Percentiles rank a stretch among this genome's conserved stretches.
phyloP scores from a whole-genome alignment of 2,888 invertebrate genomes.

The Drosophila suboccidentalis region DNA sequence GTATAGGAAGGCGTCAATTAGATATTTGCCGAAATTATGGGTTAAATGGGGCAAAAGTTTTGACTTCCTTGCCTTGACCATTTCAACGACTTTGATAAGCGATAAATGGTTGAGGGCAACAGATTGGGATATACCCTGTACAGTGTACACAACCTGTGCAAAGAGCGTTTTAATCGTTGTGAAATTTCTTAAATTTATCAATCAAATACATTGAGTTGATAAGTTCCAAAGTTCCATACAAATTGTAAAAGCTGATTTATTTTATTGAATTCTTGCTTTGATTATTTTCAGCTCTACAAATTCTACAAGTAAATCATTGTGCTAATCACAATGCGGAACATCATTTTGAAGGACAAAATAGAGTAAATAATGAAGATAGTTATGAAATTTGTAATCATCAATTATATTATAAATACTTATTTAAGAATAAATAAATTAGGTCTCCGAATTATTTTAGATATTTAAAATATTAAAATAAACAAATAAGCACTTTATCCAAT shows the following conservation, averaged over 20 bases:
- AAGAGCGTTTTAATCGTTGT: not conserved
- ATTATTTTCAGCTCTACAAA: no score
- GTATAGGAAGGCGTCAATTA: constrained; percentile 50
- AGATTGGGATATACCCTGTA: constrained; percentile 27
- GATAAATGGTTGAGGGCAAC: constrained; percentile 23
- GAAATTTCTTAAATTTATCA: not conserved
- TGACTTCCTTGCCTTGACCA: constrained; percentile 53
- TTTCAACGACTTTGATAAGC: constrained; percentile 59
- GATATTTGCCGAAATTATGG: constrained; percentile 42
- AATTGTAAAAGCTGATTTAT: not conserved
- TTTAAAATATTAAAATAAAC: not conserved
- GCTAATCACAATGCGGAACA: not conserved
- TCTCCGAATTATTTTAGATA: no score
- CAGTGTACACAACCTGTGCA: not conserved
- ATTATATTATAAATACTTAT: no score
- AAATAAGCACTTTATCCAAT: not conserved
- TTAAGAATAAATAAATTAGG: no score
- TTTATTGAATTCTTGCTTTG: not conserved
- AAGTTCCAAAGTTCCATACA: not conserved
- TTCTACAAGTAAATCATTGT: no score
- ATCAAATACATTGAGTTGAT: no score
- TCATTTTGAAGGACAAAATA: not conserved
- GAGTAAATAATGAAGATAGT: no score
- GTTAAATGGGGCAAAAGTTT: constrained; percentile 33
- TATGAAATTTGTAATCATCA: no score